Base-by-base conservation (phyloP, 2,797 vertebrate species). In the Cossypha heuglini region DNA sequence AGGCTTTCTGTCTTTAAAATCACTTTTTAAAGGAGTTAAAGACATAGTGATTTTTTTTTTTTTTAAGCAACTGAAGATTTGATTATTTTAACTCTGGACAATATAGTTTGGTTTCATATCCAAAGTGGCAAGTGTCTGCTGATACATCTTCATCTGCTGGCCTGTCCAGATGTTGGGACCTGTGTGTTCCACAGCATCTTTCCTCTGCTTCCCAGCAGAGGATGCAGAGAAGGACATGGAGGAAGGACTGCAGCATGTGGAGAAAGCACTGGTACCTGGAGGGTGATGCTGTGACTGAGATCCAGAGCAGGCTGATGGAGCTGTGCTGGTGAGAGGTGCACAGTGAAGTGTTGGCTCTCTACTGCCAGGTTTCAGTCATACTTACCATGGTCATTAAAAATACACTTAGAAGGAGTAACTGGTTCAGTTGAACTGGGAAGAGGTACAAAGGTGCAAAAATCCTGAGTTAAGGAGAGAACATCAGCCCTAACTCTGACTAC, bases 401-500 rank as follows among this genome's bases (percentile, higher is more conserved):
- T 28, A 10, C 31, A 13, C 38, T 49, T 24, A 66, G 55, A 67
- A 92, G 16, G 37, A 89, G 55, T 54, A 59, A 67, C 49, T 55
- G 29, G n/a, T 87, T 87, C 78, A 45, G 73, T 20, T 76, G 10
- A 66, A 43, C 52, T 29, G 64, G 75, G 72, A 62, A 90, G 67
- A 78, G 57, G 43, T 52, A 37, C 45, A 89, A 77, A 93, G 88
- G 72, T 4, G 2, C 51, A 90, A 86, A 94, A 93, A 25, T 45
- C 59, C 69, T 25, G 38, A 88, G 82, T 94, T 97, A 97, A 96
- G 96, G 96, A 97, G 96, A 97, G 96, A 96, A 96, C 76, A 67
- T 95, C 96, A 95, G 95, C 96, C 94, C 96, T 97, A 97, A 96
- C 95, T 96, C 96, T 96, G 95, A 96, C 92, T 96, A 6, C 40